Evolutionary conservation across 2,113 vertebrate species (phyloP), one percentile per base, ranked within the genome.

Genomic region (Pogona vitticeps): DNA sequence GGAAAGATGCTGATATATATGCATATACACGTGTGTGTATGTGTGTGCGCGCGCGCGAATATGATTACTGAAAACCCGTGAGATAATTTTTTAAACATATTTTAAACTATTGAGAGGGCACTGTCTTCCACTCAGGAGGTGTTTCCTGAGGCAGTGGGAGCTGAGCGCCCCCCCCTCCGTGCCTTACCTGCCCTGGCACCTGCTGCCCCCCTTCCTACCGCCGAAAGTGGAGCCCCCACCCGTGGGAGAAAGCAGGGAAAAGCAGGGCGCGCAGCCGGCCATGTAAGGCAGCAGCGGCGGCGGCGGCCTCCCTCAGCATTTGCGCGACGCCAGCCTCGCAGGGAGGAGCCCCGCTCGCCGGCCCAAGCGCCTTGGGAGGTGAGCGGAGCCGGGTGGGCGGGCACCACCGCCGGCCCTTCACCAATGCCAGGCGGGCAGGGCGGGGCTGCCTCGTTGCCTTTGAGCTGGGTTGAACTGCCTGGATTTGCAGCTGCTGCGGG

Each of bases 201-300:
- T 36, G 2, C 9, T 4, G 2, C n/a, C 76, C 40, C 3, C 5
- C 40, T 38, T 40, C 38, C 72, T 75, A 17, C 42, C 10, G 23
- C 21, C 42, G 40, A 8, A 46, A 9, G 42, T 7, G 28, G 46
- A 7, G 10, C 0, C 63, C 0, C 63, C n/a, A 6, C 1, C 0
- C 2, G 26, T 5, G 4, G 14, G 36, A 6, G 26, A 28, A 17
- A 20, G 5, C 18, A 14, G 61, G 59, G 33, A 4, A 7, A 2
- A 1, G 18, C 3, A 3, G 52, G 1, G 14, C 14, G 26, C 28
- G 8, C 0, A 36, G 38, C 33, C 87, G 31, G 73, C 92, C 92
- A 91, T 88, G 83, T 90, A 92, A 89, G 93, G 93, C 91, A 89
- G 77, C 56, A 4, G 63, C 56, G 2, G 3, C 75, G n/a, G 28